Evolutionary conservation across 2,888 invertebrate species (phyloP).

Genomic region (Mantis religiosa): DNA sequence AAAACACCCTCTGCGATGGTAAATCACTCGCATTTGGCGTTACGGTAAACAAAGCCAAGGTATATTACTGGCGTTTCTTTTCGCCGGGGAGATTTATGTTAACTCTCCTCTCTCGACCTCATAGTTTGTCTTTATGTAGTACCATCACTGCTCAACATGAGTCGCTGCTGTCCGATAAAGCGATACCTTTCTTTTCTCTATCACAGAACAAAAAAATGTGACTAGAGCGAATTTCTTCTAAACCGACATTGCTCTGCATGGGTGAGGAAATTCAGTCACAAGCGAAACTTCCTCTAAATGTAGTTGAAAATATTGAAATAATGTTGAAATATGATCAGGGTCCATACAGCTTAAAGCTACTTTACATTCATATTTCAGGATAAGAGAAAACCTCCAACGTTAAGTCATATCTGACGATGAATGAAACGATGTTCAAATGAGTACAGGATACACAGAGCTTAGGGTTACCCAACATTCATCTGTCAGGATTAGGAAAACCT

Average conservation of each 20-base stretch:
- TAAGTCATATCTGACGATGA: too few relatives aligned
- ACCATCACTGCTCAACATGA: not conserved
- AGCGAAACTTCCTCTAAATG: too few relatives aligned
- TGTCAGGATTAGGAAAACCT: too few relatives aligned
- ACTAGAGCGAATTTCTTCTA: not conserved
- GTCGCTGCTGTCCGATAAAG: not conserved
- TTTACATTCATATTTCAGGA: too few relatives aligned
- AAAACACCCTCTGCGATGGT: constrained; percentile 24
- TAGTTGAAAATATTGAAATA: too few relatives aligned
- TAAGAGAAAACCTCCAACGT: too few relatives aligned
- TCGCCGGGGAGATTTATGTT: not conserved
- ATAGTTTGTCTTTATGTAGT: not conserved
- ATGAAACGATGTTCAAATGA: too few relatives aligned
- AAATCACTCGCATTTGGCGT: constrained; percentile 28
- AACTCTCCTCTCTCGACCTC: not conserved
- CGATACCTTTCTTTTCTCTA: not conserved
- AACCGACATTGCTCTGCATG: not conserved
- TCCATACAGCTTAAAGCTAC: too few relatives aligned
- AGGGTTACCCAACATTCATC: too few relatives aligned
- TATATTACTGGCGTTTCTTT: not conserved
- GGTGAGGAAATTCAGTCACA: too few relatives aligned
- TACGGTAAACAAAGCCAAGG: constrained; percentile 19
- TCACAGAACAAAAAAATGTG: not conserved
- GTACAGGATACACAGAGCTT: too few relatives aligned
- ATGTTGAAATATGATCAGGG: too few relatives aligned